Evolutionary conservation across 2,888 invertebrate species (phyloP), one percentile per base, ranked within the genome.

Genomic region (Apoda limacodes): DNA sequence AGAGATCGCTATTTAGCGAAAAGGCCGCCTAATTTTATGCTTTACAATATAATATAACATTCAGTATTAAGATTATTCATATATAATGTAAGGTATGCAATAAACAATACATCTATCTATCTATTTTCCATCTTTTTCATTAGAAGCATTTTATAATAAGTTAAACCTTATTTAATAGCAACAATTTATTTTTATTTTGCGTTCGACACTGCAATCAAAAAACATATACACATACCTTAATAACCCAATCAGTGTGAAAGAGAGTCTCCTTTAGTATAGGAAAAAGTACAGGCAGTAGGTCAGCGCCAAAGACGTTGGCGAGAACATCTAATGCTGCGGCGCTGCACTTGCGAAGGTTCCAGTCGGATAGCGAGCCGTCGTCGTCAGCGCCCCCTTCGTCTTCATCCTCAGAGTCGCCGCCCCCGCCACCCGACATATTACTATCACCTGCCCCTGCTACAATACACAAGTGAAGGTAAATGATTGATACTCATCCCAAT

Each of bases 331-430:
- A 82, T 1, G 98, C 98, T 13, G 99, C 99, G 0, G 99, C 99
- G 50, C 97, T 96, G 64, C 99, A 99, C 76, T 99, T 98, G 53
- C 97, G 88, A 47, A 98, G 83, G 83, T 98, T 99, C 98, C 98
- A 99, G 72, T 98, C 98, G 1, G 95, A 94, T 20, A 95, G 82
- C 11, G 93, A 89, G 42, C 92, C 92, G 59, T 97, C 97, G 63
- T 94, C 94, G 43, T 90, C 92, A 32, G 87, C 83, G 10, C 87
- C 89, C 55, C 92, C 93, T 54, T 89, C 92, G 29, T 88, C 88
- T 35, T 91, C 92, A 38, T 91, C 90, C 46, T 88, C 88, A 35
- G 88, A 87, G 6, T 82, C 85, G 25, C 87, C 89, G 24, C 85
- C 86, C 15, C 84, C 85, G 29, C 80, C 82, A 28, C 80, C 82